Percentiles rank a stretch among this genome's conserved stretches.
Conservation (phyloP, 2,797 vertebrate species). For the Enteromius mattozi region DNA sequence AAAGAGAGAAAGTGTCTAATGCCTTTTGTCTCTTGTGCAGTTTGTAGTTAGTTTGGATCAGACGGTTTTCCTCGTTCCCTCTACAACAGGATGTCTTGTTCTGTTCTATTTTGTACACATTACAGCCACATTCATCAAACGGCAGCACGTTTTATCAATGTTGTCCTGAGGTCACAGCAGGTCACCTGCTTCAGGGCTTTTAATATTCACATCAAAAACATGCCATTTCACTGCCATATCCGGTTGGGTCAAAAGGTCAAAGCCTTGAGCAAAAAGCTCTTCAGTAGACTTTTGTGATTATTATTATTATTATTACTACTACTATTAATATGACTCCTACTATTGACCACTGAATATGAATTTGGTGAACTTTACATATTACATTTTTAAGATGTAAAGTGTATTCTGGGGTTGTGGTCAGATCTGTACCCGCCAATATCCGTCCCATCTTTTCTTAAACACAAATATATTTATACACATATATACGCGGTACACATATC, state of each 20-base stretch:
- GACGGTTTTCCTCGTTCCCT: neutral
- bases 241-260: neutral
- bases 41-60: neutral
- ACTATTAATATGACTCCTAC: no score
- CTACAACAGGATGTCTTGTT: slow-evolving; percentile 5
- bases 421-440: neutral
- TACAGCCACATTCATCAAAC: neutral
- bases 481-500: no score
- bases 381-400: neutral
- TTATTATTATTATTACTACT: neutral
- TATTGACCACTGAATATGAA: no score
- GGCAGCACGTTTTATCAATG: neutral
- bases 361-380: no score
- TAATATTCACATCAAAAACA: neutral
- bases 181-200: slow-evolving; percentile 18
- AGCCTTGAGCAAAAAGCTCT: neutral
- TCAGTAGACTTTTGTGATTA: neutral
- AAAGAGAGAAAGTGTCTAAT: slow-evolving; percentile 39
- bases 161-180: neutral
- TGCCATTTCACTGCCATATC: neutral
- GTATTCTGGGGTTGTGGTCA: neutral
- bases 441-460: no score
- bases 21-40: neutral
- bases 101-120: neutral
- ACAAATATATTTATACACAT: no score